Evolutionary conservation across 2,797 vertebrate species (phyloP).

Genomic region (Anas bernieri): DNA sequence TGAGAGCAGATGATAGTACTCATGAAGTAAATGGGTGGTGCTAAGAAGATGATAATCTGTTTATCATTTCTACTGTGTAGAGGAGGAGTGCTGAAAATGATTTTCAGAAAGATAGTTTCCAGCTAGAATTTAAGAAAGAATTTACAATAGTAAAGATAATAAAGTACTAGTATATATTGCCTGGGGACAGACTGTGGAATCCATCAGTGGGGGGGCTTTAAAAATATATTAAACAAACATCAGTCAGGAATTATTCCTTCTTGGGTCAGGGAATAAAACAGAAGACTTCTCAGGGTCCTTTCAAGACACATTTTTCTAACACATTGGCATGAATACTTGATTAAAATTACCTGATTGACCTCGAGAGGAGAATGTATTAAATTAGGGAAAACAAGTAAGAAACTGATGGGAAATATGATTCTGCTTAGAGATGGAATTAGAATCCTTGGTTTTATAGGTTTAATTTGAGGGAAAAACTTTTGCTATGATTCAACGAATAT

Average conservation of each 20-base stretch:
- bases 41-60: not conserved
- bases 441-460: not conserved
- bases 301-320: not conserved
- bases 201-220: not conserved
- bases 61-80: not conserved
- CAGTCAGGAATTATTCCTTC: not conserved
- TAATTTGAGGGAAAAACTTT: not conserved
- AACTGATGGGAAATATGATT: slow-evolving; percentile 26
- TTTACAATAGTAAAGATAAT: not conserved
- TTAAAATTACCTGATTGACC: not conserved
- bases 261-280: not conserved
- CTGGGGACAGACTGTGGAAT: not conserved
- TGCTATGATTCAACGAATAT: not conserved
- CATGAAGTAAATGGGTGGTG: not conserved
- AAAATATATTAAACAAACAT: not conserved
- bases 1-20: not conserved
- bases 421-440: not conserved
- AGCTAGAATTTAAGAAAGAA: not conserved
- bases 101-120: not conserved
- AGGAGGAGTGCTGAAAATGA: not conserved
- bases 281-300: not conserved
- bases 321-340: not conserved
- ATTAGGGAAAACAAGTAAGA: slow-evolving; percentile 2
- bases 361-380: not conserved
- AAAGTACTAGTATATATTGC: not conserved